phyloP scores from a whole-genome alignment of 2,797 vertebrate species.

The Molossus alvarezi region DNA sequence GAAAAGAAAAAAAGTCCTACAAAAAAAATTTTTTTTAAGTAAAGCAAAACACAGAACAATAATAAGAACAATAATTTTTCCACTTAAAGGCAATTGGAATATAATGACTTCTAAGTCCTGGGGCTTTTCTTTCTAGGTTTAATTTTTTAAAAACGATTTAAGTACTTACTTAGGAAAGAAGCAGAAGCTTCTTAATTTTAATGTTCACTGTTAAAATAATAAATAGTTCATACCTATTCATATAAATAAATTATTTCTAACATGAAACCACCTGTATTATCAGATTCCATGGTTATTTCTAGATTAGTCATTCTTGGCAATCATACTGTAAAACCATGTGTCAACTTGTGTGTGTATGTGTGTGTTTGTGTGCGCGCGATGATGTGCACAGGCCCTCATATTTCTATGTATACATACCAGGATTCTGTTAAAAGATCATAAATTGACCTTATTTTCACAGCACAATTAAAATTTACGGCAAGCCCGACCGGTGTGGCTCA shows the following conservation, averaged over 20 bases:
- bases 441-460: slow-evolving; percentile 79
- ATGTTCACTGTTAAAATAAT: slow-evolving; percentile 66
- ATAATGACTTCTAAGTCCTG: neutral
- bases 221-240: slow-evolving; percentile 65
- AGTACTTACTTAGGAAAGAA: slow-evolving; percentile 68
- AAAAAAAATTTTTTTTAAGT: neutral
- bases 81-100: neutral
- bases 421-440: slow-evolving; percentile 76
- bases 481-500: too few species aligned
- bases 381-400: neutral
- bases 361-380: neutral
- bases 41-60: neutral
- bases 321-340: slow-evolving; percentile 74
- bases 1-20: slow-evolving; percentile 13
- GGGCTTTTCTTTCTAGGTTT: neutral
- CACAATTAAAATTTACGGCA: slow-evolving; percentile 67
- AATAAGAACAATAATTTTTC: neutral
- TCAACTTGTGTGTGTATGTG: slow-evolving; percentile 50
- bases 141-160: slow-evolving; percentile 15
- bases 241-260: slow-evolving; percentile 73
- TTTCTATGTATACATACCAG: slow-evolving; percentile 22
- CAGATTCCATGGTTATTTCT: slow-evolving; percentile 77
- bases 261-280: slow-evolving; percentile 80
- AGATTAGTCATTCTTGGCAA: slow-evolving; percentile 84
- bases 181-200: slow-evolving; percentile 63